phyloP scores from a whole-genome alignment of 92 coral and sea anemone species.

The Paragorgia papillata region DNA sequence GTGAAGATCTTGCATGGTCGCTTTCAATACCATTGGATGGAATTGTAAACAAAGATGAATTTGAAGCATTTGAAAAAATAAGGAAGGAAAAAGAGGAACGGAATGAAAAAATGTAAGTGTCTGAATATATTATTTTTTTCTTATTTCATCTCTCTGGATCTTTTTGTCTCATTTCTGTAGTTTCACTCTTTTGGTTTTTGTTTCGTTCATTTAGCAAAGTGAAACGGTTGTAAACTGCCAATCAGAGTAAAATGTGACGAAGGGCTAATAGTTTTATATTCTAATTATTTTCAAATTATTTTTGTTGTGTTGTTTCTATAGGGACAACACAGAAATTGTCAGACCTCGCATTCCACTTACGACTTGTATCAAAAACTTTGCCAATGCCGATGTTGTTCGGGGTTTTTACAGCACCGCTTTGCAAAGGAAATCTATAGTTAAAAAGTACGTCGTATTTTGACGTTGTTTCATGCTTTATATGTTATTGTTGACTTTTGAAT shows the following conservation, averaged over 20 bases:
- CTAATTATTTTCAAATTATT: too few species aligned
- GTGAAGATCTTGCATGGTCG: slow-evolving; percentile 82
- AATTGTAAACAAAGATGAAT: slow-evolving; percentile 90
- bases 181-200: too few species aligned
- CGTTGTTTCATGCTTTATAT: not conserved
- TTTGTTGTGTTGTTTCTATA: slow-evolving; percentile 18
- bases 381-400: slow-evolving; percentile 77
- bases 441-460: slow-evolving; percentile 71
- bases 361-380: slow-evolving; percentile 83
- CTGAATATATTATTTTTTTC: not conserved
- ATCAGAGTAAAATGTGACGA: too few species aligned
- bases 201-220: too few species aligned
- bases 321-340: slow-evolving; percentile 82
- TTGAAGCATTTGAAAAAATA: slow-evolving; percentile 75
- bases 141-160: too few species aligned
- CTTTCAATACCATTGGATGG: slow-evolving; percentile 87
- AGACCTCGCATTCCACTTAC: slow-evolving; percentile 84
- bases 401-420: slow-evolving; percentile 94
- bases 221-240: too few species aligned
- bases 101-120: slow-evolving; percentile 80
- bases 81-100: slow-evolving; percentile 82
- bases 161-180: too few species aligned
- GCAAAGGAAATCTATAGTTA: slow-evolving; percentile 76
- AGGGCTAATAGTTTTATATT: too few species aligned
- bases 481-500: not conserved